These are phyloP conservation scores for Coendou prehensilis DNA, from an alignment of 2,797 vertebrate species.

Conservation along the genomic window DNA sequence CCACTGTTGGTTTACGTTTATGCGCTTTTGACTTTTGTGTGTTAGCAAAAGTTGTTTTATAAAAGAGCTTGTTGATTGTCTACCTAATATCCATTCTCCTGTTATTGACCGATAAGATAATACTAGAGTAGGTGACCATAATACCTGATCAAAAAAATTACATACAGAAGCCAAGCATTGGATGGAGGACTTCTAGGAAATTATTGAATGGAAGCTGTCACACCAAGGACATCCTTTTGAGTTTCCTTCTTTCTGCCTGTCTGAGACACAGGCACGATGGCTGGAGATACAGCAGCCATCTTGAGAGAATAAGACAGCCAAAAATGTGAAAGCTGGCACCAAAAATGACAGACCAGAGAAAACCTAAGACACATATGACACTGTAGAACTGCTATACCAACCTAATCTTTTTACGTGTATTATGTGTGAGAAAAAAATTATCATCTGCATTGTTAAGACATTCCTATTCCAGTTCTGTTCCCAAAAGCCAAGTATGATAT, in stretches of 20 bases:
- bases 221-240: neutral
- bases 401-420: neutral
- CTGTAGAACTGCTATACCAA: neutral
- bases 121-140: neutral
- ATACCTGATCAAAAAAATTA: neutral
- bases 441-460: neutral
- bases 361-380: neutral
- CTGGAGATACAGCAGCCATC: neutral
- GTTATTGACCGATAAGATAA: neutral
- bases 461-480: constrained; percentile 7
- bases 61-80: neutral
- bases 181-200: neutral
- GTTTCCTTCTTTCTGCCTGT: neutral
- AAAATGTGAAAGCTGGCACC: neutral
- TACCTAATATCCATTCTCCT: neutral
- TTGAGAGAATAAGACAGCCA: neutral
- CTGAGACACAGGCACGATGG: neutral
- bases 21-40: neutral
- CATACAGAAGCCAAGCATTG: neutral
- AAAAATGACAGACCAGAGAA: constrained; percentile 4
- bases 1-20: neutral
- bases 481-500: neutral
- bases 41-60: constrained; percentile 2
- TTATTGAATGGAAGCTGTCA: neutral
- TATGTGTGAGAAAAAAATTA: constrained; percentile 10